phyloP scores from a whole-genome alignment of 2,113 vertebrate species.

The Delphinapterus leucas region DNA sequence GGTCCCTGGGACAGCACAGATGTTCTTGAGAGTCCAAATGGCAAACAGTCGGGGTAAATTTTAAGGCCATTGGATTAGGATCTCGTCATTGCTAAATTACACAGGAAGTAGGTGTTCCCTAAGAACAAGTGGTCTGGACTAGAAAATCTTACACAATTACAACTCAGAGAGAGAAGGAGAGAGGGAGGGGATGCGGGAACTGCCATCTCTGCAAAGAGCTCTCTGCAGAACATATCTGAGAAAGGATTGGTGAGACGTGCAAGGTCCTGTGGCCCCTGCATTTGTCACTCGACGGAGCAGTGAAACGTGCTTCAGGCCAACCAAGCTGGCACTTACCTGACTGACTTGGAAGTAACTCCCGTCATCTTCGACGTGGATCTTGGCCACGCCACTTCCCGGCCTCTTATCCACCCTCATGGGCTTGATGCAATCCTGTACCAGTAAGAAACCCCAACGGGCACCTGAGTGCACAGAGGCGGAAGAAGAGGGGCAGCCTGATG shows the following conservation, averaged over 20 bases:
- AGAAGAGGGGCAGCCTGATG: background rate
- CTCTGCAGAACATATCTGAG: background rate
- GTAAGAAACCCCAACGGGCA: background rate
- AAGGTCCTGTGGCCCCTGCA: background rate
- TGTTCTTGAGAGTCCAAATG: background rate
- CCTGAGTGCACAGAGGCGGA: background rate
- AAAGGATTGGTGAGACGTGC: background rate
- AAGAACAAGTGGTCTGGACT: background rate
- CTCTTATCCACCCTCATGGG: slow-evolving; percentile 92
- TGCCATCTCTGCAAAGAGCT: background rate
- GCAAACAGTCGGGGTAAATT: background rate
- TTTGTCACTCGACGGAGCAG: background rate
- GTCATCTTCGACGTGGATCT: slow-evolving; percentile 94
- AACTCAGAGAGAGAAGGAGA: background rate
- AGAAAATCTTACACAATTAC: background rate
- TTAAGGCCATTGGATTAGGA: background rate
- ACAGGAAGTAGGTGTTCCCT: background rate
- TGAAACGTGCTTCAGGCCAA: background rate
- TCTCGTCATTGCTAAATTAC: background rate
- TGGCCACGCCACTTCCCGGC: slow-evolving; percentile 87
- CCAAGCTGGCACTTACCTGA: slow-evolving; percentile 80
- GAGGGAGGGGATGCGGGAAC: background rate
- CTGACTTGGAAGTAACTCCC: slow-evolving; percentile 93
- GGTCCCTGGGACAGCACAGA: background rate
- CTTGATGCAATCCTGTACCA: slow-evolving; percentile 92